phyloP scores from a whole-genome alignment of 2,888 invertebrate genomes.

The Monochamus alternatus region DNA sequence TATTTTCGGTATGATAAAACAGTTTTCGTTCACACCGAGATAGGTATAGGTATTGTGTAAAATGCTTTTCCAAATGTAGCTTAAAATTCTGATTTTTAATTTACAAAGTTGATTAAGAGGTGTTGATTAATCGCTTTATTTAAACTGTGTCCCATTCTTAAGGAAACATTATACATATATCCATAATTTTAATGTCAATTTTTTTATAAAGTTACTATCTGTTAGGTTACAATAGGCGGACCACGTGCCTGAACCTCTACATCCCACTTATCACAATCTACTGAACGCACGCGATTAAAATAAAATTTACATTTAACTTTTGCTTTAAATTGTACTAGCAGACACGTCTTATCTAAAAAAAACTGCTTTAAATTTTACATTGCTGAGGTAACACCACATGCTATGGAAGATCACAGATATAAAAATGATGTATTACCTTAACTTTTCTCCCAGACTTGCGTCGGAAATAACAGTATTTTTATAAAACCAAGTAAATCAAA shows the following conservation, averaged over 20 bases:
- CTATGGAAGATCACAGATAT: neutral
- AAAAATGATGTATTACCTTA: slow-evolving; percentile 11
- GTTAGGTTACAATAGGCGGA: neutral
- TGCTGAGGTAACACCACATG: neutral
- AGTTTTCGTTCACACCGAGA: too few relatives aligned
- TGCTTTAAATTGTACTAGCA: neutral
- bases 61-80: too few relatives aligned
- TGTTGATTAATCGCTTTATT: too few relatives aligned
- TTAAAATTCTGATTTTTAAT: too few relatives aligned
- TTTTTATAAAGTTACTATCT: too few relatives aligned
- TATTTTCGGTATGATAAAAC: too few relatives aligned
- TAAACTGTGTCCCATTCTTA: too few relatives aligned
- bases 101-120: too few relatives aligned
- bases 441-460: slow-evolving; percentile 9
- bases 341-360: neutral
- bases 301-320: slow-evolving; percentile 4
- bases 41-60: too few relatives aligned
- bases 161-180: too few relatives aligned
- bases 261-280: slow-evolving; percentile 1
- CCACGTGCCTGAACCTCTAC: neutral
- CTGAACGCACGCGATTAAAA: neutral
- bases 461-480: slow-evolving; percentile 28
- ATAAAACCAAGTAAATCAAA: slow-evolving; percentile 28
- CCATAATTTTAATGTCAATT: too few relatives aligned
- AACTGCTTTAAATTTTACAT: neutral